Percentiles rank a stretch among this genome's conserved stretches.
These are phyloP conservation scores for Bos javanicus DNA, from an alignment of 2,113 vertebrate species.

Conservation along the genomic window DNA sequence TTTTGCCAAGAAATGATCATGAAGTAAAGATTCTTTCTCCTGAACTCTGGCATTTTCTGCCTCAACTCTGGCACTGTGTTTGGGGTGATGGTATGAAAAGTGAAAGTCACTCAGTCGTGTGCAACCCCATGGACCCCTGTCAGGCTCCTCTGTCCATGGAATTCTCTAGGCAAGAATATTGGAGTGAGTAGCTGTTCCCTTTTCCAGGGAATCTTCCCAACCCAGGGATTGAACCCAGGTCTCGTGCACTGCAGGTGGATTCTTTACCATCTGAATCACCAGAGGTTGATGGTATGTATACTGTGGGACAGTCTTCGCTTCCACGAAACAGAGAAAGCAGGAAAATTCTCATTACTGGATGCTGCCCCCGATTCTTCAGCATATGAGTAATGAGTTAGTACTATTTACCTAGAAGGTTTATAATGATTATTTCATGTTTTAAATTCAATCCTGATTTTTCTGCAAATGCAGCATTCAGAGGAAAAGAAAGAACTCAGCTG, in stretches of 20 bases:
- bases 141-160: neutral
- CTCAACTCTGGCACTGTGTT: neutral
- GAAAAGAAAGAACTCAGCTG: constrained; percentile 64
- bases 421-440: constrained; percentile 74
- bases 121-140: neutral
- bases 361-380: constrained; percentile 48
- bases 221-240: neutral
- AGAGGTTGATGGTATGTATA: neutral
- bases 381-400: constrained; percentile 29
- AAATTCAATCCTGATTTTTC: constrained; percentile 76
- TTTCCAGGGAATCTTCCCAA: neutral
- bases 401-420: constrained; percentile 69
- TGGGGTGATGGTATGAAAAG: neutral
- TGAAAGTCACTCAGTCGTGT: neutral
- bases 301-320: neutral
- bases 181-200: neutral
- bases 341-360: neutral
- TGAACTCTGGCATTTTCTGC: neutral
- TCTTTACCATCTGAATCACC: neutral
- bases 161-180: neutral
- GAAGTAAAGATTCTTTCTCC: neutral
- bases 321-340: neutral
- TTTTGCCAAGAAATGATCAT: neutral
- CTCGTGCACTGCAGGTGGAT: neutral
- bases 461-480: constrained; percentile 67